Percentiles rank a stretch among this genome's conserved stretches.
phyloP scores from a whole-genome alignment of 2,113 vertebrate species.

The Notothenia coriiceps region DNA sequence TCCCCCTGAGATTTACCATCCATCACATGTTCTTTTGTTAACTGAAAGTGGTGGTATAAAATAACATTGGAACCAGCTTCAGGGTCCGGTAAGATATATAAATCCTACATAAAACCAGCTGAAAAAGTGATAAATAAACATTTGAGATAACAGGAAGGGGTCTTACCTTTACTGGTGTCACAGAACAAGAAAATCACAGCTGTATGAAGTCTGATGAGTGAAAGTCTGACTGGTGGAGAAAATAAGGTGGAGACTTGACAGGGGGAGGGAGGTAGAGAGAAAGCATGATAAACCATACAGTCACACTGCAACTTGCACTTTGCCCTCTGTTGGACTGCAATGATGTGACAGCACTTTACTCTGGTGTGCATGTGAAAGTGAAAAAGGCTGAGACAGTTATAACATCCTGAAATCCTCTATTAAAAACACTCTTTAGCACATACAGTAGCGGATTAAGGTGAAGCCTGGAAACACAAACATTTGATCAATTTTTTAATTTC shows the following conservation, averaged over 20 bases:
- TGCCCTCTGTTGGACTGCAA: constrained; percentile 70
- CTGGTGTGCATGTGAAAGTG: constrained; percentile 13
- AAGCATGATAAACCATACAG: constrained; percentile 48
- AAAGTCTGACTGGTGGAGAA: constrained; percentile 46
- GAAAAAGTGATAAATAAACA: constrained; percentile 6
- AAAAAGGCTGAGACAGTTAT: not conserved
- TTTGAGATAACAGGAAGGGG: not conserved
- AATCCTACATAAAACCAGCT: not conserved
- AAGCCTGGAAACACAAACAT: not conserved
- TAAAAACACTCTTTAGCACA: not conserved
- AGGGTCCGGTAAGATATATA: not conserved
- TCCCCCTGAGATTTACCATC: constrained; percentile 37
- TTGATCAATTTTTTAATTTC: not conserved
- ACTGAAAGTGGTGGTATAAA: not conserved
- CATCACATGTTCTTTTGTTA: constrained; percentile 45
- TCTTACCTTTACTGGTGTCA: constrained; percentile 61
- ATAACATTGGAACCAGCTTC: not conserved
- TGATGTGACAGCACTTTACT: constrained; percentile 50
- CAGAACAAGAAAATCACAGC: constrained; percentile 36
- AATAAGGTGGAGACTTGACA: constrained; percentile 70
- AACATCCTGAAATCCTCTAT: not conserved
- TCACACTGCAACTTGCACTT: constrained; percentile 66
- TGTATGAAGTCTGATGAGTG: constrained; percentile 51
- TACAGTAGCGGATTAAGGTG: not conserved
- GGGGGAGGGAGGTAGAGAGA: constrained; percentile 56